Evolutionary conservation across 2,888 invertebrate genomes (phyloP).

Genomic region (Lypha dubia): DNA sequence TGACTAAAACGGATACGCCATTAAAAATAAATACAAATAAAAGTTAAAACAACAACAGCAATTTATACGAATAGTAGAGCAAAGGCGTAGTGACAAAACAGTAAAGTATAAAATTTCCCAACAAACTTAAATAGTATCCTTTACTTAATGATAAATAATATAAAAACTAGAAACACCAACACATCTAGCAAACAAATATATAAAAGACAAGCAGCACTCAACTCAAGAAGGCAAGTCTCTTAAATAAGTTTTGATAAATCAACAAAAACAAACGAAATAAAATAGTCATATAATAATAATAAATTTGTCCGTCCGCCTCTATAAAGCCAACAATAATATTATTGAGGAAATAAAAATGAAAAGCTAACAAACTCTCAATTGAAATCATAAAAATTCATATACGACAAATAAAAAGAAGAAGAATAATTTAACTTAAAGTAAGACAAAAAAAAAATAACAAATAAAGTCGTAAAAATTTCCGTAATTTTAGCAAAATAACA

Average conservation of each 20-base stretch:
- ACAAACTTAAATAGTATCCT: constrained; percentile 32
- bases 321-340: constrained; percentile 33
- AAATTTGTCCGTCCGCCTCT: constrained; percentile 52
- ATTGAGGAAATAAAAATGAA: constrained; percentile 20
- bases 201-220: constrained; percentile 6
- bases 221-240: constrained; percentile 1
- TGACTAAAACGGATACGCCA: constrained; percentile 18
- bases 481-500: constrained; percentile 26
- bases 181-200: no score
- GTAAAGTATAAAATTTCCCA: constrained; percentile 2
- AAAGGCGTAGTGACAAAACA: constrained; percentile 4
- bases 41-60: background rate
- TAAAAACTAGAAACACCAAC: constrained; percentile 51
- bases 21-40: constrained; percentile 17
- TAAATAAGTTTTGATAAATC: constrained; percentile 32
- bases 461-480: constrained; percentile 59
- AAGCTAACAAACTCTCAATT: constrained; percentile 35
- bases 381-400: constrained; percentile 47
- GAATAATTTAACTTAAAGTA: constrained; percentile 27
- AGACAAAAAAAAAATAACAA: constrained; percentile 61
- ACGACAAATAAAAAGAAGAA: constrained; percentile 14
- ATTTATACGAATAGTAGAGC: background rate
- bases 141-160: constrained; percentile 43
- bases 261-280: constrained; percentile 36
- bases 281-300: constrained; percentile 15